These are phyloP conservation scores for Cheilosia variabilis DNA, from an alignment of 2,888 invertebrate species.

Conservation along the genomic window DNA sequence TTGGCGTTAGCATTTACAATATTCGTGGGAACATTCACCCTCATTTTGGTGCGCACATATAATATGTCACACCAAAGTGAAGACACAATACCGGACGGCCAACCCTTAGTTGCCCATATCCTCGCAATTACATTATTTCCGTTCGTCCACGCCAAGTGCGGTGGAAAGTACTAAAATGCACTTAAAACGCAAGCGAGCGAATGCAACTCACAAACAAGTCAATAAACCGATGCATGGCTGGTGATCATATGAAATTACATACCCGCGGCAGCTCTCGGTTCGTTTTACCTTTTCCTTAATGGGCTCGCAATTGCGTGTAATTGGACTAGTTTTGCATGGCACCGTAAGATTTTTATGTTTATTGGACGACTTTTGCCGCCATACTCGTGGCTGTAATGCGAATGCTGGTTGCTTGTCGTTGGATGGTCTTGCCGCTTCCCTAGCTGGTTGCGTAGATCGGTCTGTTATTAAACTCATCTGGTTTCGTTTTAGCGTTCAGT, in stretches of 20 bases:
- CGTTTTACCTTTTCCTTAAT: constrained; percentile 70
- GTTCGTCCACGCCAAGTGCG: constrained; percentile 41
- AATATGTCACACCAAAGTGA: constrained; percentile 60
- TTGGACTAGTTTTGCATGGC: constrained; percentile 74
- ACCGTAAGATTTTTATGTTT: constrained; percentile 72
- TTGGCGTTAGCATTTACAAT: constrained; percentile 57
- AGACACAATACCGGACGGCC: constrained; percentile 52
- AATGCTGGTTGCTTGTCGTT: constrained; percentile 50
- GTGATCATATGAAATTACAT: constrained; percentile 71
- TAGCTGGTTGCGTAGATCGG: constrained; percentile 39
- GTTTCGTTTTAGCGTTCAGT: constrained; percentile 20
- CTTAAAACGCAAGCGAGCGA: constrained; percentile 52
- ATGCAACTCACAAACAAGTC: constrained; percentile 60
- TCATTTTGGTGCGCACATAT: constrained; percentile 57
- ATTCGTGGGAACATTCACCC: constrained; percentile 75
- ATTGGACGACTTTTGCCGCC: constrained; percentile 64
- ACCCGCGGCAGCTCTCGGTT: constrained; percentile 41
- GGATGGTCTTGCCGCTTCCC: constrained; percentile 60
- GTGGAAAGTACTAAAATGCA: constrained; percentile 49
- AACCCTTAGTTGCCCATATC: constrained; percentile 74
- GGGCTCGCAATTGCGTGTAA: constrained; percentile 72
- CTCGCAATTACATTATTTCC: constrained; percentile 73
- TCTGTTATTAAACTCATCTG: constrained; percentile 55
- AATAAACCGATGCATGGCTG: constrained; percentile 62
- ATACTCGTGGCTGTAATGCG: constrained; percentile 27